Evolutionary conservation across 2,888 invertebrate species (phyloP), one percentile per base, ranked within the genome.

Genomic region (Bibio marci): DNA sequence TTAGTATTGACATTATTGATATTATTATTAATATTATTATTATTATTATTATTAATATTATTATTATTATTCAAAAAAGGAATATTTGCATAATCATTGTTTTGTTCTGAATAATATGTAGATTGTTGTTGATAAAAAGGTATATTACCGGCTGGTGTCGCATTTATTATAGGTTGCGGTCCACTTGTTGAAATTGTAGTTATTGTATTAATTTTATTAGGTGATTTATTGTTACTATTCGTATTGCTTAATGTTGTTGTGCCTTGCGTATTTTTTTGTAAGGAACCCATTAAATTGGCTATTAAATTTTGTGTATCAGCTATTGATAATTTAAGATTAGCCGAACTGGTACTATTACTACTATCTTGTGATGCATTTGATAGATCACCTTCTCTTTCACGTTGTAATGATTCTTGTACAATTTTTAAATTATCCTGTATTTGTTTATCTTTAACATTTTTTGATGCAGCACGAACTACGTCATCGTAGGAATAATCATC

Each of bases 401-500:
- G 63, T 42, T 63, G 58, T 10, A 66, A 48, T 12, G 66, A 63
- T 45, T 66, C 65, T 50, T 57, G 64, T 7, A 68, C 65, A 39
- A 71, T 65, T 51, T 70, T 67, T 57, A 72, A 69, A 44, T 69
- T 69, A 49, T 69, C 70, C 12, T 71, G 66, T 30, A 65, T 59
- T 49, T 67, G 64, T 48, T 70, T 69, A 43, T 76, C 76, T 46
- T 68, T 73, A 0, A 82, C 74, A 52, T 80, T 82, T 50, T 75
- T 73, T 1, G 75, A 76, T 0, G 77, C 82, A 0, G 79, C 79
- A 55, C 79, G 73, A 48, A 80, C 79, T 32, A 82, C 80, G 56
- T 86, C 86, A 47, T 83, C 82, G 45, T 79, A 81, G n/a, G 76
- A 73, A 49, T 86, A 86, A 52, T 85, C 83, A 49, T 83, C 83